These are phyloP conservation scores for Epinephelus cyanopodus DNA, from an alignment of 2,113 vertebrate genomes.

Conservation along the genomic window DNA sequence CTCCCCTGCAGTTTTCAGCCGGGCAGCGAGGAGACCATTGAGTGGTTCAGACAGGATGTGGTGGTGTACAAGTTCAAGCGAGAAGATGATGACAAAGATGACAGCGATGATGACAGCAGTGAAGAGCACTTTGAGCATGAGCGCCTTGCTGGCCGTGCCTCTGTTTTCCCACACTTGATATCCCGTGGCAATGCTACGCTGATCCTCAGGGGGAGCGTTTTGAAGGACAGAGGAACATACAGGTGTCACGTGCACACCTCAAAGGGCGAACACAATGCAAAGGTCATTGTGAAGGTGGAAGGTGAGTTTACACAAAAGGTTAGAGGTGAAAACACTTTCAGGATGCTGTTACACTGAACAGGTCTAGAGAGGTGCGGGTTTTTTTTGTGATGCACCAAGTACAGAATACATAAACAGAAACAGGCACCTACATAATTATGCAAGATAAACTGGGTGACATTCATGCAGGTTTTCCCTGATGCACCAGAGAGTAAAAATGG, in stretches of 20 bases:
- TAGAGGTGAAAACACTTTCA: too few species aligned
- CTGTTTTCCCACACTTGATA: slow-evolving; percentile 62
- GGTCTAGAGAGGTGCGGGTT: too few species aligned
- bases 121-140: slow-evolving; percentile 4
- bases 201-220: slow-evolving; percentile 63
- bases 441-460: too few species aligned
- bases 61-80: slow-evolving; percentile 77
- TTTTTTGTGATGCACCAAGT: too few species aligned
- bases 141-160: slow-evolving; percentile 60
- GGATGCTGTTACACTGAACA: too few species aligned
- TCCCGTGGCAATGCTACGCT: slow-evolving; percentile 85
- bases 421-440: too few species aligned
- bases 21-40: slow-evolving; percentile 68
- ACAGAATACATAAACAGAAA: too few species aligned
- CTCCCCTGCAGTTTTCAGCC: slow-evolving; percentile 86
- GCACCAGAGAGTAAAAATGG: too few species aligned
- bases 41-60: slow-evolving; percentile 81
- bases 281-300: slow-evolving; percentile 76
- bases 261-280: slow-evolving; percentile 9
- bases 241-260: slow-evolving; percentile 79
- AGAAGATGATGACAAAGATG: background rate
- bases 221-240: slow-evolving; percentile 84
- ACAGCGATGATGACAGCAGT: background rate
- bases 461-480: too few species aligned
- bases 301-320: slow-evolving; percentile 74